Base-by-base conservation (phyloP, 2,113 vertebrate species). In the Semnornis frantzii region DNA sequence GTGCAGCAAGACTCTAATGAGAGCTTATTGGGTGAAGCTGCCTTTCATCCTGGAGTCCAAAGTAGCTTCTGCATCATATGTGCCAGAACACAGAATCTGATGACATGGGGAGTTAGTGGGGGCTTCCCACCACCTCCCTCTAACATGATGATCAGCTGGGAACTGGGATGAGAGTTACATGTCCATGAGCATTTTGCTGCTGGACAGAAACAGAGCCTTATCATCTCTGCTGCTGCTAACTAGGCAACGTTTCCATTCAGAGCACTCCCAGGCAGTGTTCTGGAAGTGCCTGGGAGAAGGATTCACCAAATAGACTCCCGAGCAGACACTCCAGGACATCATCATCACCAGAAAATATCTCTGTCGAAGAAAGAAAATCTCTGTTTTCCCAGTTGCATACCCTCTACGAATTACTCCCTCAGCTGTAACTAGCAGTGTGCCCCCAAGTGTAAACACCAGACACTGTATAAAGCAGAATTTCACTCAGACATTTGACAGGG, bases 361-460 rank as follows among this genome's bases (percentile, higher is more conserved):
- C 85, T 91, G 89, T 92, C 76, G 88, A 30, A 73, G 66, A 90
- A 94, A 74, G 48, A 69, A 90, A 85, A 88, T 65, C 76, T 86
- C 59, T 58, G 37, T 84, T 95, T 92, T 89, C 88, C 80, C 83
- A 84, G 84, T 55, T 1, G 5, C 46, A 50, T 70, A 44, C 31
- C n/a, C 69, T 91, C 89, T 73, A 75, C 82, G 90, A 88, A 93
- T 95, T 89, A 86, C 59, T 88, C 62, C 76, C 73, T 90, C 62
- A 20, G 34, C 69, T 75, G 69, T 94, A 92, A 95, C 91, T 87
- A 94, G 89, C 91, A 92, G 87, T 55, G 65, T 91, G 73, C 33
- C 87, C n/a, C 73, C 66, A 88, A 42, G 87, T 84, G 78, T 84
- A 94, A 94, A 83, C 74, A 88, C 83, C 95, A 66, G 46, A 69